Evolutionary conservation across 2,888 invertebrate species (phyloP).

Genomic region (Epiblema foenella): DNA sequence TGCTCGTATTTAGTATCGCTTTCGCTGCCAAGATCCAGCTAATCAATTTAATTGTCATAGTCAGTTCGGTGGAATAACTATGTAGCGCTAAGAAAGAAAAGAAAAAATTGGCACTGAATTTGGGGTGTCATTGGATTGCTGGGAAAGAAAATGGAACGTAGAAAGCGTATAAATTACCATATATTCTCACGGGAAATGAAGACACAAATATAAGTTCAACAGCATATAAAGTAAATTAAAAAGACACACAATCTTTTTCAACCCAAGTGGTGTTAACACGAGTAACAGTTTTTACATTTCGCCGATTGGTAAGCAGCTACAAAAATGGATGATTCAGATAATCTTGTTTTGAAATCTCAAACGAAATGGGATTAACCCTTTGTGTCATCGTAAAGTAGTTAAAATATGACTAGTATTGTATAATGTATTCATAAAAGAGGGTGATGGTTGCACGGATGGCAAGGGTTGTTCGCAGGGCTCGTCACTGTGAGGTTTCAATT

Average conservation of each 20-base stretch:
- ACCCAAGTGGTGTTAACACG: too few species aligned
- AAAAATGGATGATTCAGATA: constrained; percentile 7
- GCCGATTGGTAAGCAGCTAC: not conserved
- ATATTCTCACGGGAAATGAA: too few species aligned
- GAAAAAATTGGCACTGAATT: not conserved
- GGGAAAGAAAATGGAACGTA: not conserved
- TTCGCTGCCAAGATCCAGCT: not conserved
- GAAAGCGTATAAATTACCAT: not conserved
- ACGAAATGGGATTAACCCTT: constrained; percentile 22
- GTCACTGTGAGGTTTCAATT: constrained; percentile 27
- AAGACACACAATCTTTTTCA: too few species aligned
- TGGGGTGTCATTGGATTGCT: not conserved
- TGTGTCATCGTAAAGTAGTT: constrained; percentile 39
- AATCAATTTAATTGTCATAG: not conserved
- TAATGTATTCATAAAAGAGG: constrained; percentile 36
- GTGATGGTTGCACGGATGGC: constrained; percentile 38
- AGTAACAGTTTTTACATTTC: not conserved
- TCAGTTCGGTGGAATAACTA: too few species aligned
- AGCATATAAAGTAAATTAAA: too few species aligned
- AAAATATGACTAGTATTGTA: constrained; percentile 32
- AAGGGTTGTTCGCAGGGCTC: constrained; percentile 30
- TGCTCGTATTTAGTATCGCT: constrained; percentile 4
- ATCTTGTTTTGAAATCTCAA: constrained; percentile 15
- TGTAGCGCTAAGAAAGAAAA: not conserved
- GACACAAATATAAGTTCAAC: too few species aligned